A percentile compares a stretch with the other conserved stretches of the same genome.
phyloP scores from a whole-genome alignment of 2,797 vertebrate genomes.

The Neoniphon sammara region DNA sequence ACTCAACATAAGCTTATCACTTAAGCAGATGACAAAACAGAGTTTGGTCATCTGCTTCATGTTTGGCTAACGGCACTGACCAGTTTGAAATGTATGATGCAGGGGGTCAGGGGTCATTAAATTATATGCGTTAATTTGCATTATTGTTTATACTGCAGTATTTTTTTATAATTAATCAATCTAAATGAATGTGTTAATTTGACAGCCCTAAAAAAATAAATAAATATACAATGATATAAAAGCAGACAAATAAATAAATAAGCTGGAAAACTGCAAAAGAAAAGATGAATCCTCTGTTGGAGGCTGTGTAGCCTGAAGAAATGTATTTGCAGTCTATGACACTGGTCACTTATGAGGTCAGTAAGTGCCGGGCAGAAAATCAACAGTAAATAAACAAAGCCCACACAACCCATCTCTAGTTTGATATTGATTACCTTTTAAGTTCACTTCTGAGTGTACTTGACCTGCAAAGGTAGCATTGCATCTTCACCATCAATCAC shows the following conservation, averaged over 20 bases:
- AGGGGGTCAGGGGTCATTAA: no score
- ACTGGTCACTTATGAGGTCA: conserved; percentile 2
- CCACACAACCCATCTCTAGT: conserved; percentile 1
- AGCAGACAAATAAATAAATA: neutral
- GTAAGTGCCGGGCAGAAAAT: neutral
- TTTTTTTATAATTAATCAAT: no score
- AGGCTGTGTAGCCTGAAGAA: neutral
- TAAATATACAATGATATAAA: no score
- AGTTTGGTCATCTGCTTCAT: no score
- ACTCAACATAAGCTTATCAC: no score
- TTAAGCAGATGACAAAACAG: no score
- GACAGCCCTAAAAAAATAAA: neutral
- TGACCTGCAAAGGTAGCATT: neutral
- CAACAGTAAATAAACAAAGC: neutral
- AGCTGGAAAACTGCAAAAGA: neutral
- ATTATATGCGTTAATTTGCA: no score
- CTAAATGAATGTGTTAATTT: no score
- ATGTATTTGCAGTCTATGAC: neutral
- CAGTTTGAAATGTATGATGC: no score
- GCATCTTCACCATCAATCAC: neutral
- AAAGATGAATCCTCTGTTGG: neutral
- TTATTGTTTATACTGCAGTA: no score
- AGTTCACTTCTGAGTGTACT: neutral
- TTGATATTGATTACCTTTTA: conserved; percentile 1
- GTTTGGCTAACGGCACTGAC: no score